These are phyloP conservation scores for Isoperla grammatica DNA, from an alignment of 2,888 invertebrate genomes.

Conservation along the genomic window DNA sequence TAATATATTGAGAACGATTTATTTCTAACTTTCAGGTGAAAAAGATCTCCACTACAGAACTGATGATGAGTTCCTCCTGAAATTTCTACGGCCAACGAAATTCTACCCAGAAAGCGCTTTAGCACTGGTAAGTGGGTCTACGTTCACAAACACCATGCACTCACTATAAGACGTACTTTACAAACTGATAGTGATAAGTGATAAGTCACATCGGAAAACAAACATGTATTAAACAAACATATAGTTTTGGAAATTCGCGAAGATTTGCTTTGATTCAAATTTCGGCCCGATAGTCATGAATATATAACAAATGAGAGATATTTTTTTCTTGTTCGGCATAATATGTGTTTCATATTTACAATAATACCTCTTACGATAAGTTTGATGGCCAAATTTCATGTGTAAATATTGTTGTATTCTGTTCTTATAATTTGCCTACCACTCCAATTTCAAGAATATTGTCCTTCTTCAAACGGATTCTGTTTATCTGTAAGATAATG, in stretches of 20 bases:
- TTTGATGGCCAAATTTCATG: no score
- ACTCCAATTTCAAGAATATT: not conserved
- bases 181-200: no score
- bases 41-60: slow-evolving; percentile 62
- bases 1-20: no score
- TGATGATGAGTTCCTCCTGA: slow-evolving; percentile 70
- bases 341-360: no score
- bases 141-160: not conserved
- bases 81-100: slow-evolving; percentile 75
- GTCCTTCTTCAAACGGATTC: not conserved
- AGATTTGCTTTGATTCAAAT: no score
- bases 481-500: not conserved
- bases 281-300: no score
- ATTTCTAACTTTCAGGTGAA: slow-evolving; percentile 46
- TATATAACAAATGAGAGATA: no score
- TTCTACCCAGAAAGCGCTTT: slow-evolving; percentile 77
- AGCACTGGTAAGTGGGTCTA: slow-evolving; percentile 57
- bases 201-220: slow-evolving; percentile 4
- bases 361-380: no score
- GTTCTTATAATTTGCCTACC: not conserved
- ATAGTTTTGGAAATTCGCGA: not conserved
- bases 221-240: slow-evolving; percentile 20
- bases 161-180: no score
- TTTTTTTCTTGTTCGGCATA: no score
- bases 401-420: no score